These are phyloP conservation scores for Rhinoraja longicauda DNA, from an alignment of 2,797 vertebrate species.

Conservation along the genomic window DNA sequence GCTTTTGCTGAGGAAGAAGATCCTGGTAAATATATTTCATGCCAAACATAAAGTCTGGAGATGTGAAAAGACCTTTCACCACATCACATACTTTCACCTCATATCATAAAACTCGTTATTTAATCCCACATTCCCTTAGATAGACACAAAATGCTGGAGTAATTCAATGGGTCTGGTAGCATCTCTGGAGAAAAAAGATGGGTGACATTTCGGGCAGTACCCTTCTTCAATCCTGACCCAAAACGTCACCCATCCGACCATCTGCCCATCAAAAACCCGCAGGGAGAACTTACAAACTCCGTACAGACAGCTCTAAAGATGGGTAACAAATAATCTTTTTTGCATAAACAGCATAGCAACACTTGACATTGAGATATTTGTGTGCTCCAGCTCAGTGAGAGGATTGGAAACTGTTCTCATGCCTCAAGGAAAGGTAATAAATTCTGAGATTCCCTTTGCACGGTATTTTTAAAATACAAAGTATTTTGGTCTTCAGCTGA, in stretches of 20 bases:
- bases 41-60: neutral
- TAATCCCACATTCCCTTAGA: neutral
- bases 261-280: too few relatives aligned
- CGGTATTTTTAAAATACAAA: neutral
- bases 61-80: neutral
- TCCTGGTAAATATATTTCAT: constrained; percentile 65
- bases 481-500: constrained; percentile 1
- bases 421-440: neutral
- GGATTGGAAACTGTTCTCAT: neutral
- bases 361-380: neutral
- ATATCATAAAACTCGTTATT: neutral
- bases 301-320: neutral
- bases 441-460: neutral
- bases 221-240: too few relatives aligned
- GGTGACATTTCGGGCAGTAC: too few relatives aligned
- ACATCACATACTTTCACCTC: neutral
- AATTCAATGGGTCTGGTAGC: too few relatives aligned
- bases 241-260: too few relatives aligned
- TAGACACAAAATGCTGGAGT: too few relatives aligned
- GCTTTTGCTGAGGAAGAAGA: constrained; percentile 95
- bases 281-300: too few relatives aligned
- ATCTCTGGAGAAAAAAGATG: too few relatives aligned
- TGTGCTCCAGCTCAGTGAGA: neutral
- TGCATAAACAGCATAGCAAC: neutral
- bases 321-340: neutral